A percentile compares a stretch with the other conserved stretches of the same genome.
Conservation (phyloP, 2,797 vertebrate species). For the Phrynocephalus forsythii region DNA sequence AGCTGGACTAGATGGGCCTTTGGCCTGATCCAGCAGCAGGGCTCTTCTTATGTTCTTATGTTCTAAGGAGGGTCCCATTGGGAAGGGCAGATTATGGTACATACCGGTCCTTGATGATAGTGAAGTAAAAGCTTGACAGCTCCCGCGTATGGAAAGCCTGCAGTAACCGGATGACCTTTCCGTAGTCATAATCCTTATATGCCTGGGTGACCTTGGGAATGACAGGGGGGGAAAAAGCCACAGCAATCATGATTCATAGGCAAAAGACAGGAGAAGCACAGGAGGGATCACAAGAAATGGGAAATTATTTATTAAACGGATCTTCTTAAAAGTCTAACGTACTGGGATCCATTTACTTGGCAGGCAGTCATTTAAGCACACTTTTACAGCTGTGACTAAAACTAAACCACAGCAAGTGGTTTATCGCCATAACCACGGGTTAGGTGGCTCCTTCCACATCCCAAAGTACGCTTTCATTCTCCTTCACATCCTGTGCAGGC, state of each 20-base stretch:
- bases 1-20: no score
- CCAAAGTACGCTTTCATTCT: not conserved
- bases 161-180: constrained; percentile 88
- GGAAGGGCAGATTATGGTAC: constrained; percentile 13
- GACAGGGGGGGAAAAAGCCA: constrained; percentile 9
- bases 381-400: not conserved
- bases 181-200: constrained; percentile 90
- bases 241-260: not conserved
- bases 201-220: constrained; percentile 87
- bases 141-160: constrained; percentile 89
- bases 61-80: constrained; percentile 7
- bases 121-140: constrained; percentile 96
- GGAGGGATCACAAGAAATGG: not conserved
- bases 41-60: no score
- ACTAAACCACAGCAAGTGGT: not conserved
- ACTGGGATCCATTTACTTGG: not conserved
- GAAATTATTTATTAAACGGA: not conserved
- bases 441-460: not conserved
- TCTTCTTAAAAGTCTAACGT: not conserved
- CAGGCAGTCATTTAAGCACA: not conserved
- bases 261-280: not conserved
- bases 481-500: no score
- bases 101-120: constrained; percentile 93
- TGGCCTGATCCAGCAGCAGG: no score
- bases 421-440: not conserved